A percentile compares a stretch with the other conserved stretches of the same genome.
Evolutionary conservation across 2,888 invertebrate species (phyloP).

Genomic region (Stenoptilia bipunctidactyla): DNA sequence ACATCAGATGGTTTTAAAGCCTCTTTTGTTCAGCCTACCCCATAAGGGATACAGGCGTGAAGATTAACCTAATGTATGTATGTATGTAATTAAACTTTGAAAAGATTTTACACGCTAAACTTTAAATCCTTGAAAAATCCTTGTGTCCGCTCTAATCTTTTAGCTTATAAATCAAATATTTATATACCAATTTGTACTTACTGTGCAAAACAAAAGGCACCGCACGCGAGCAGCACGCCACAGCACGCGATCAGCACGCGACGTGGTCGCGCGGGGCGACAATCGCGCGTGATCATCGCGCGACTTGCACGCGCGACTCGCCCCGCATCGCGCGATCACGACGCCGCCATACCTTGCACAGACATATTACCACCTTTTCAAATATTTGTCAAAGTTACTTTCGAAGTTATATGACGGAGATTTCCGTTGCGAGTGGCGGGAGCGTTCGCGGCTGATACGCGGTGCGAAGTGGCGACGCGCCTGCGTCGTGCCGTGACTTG

Average conservation of each 20-base stretch:
- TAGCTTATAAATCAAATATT: too few species aligned
- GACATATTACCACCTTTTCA: conserved; percentile 16
- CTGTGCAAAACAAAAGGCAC: conserved; percentile 40
- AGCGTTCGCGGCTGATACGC: conserved; percentile 43
- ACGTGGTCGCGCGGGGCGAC: conserved; percentile 28
- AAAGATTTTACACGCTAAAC: too few species aligned
- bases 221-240: conserved; percentile 29
- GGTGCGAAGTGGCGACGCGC: conserved; percentile 58
- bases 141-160: too few species aligned
- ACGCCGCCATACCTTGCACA: conserved; percentile 17
- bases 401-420: conserved; percentile 29
- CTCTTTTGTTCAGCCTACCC: too few species aligned
- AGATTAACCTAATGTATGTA: too few species aligned
- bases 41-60: too few species aligned
- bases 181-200: conserved; percentile 26
- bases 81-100: too few species aligned
- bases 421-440: conserved; percentile 33
- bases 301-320: conserved; percentile 33
- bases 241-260: conserved; percentile 24
- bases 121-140: too few species aligned
- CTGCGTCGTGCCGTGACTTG: conserved; percentile 39
- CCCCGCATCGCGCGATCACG: conserved; percentile 52
- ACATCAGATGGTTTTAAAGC: too few species aligned
- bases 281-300: conserved; percentile 59
- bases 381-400: conserved; percentile 10